Evolutionary conservation across 2,888 invertebrate species (phyloP), one percentile per base, ranked within the genome.

Genomic region (Latrodectus elegans): DNA sequence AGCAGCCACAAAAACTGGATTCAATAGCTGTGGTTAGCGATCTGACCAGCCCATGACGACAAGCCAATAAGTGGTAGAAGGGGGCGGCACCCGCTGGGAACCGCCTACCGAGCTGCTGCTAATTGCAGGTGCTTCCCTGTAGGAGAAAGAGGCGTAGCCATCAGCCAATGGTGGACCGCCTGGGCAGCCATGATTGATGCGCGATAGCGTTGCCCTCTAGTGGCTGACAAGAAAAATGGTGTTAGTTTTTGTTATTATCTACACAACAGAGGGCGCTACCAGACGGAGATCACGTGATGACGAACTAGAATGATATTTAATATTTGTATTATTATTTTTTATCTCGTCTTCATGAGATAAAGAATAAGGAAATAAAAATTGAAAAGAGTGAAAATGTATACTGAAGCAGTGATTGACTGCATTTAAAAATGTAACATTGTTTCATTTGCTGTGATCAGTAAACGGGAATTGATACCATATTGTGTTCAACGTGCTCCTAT

Each of bases 131-230:
- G 80, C 53, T 86, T 79, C 85, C 80, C 80, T 80, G 82, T 73
- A 49, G 79, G 67, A 73, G 74, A 79, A 84, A 74, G 68, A 68
- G 85, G 81, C 75, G 74, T 83, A 60, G 53, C 71, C 74, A 83
- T 53, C 86, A 87, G 84, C 85, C 89, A 89, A 89, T 89, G 71
- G 89, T 64, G 75, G 85, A 86, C 84, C 79, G 84, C 86, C 79
- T 86, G 86, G 85, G 86, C 64, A 52, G 89, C 22, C 51, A 70
- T 89, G 89, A 85, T 89, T 83, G 89, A 85, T 89, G 80, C 83
- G 65, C 51, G 67, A 65, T n/a, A 17, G 84, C 65, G 38, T 71
- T 64, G 84, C 51, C 84, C 77, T 84, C 84, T 84, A 22, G 84
- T 65, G 73, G 68, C 53, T 51, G 52, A 67, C 17, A 49, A 22